Conservation (phyloP, 2,888 invertebrate species). For the Melipona beecheii region DNA sequence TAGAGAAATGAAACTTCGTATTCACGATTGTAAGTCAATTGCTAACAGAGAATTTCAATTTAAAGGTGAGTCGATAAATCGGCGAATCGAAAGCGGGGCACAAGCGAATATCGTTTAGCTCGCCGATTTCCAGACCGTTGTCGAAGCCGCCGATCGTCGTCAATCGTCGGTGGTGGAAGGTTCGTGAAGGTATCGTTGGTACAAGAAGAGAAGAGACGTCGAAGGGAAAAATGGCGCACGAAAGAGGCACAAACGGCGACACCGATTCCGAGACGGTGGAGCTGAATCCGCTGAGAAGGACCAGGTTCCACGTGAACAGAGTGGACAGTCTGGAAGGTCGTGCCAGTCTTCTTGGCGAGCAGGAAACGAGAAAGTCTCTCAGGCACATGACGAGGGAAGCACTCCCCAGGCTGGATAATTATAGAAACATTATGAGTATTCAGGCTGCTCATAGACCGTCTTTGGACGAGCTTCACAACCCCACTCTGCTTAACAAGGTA, state of each 20-base stretch:
- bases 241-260: slow-evolving; percentile 75
- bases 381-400: slow-evolving; percentile 93
- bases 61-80: slow-evolving; percentile 42
- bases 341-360: slow-evolving; percentile 81
- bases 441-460: slow-evolving; percentile 95
- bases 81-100: slow-evolving; percentile 13
- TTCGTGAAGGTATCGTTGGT: neutral
- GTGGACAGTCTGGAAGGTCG: slow-evolving; percentile 85
- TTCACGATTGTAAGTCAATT: slow-evolving; percentile 17
- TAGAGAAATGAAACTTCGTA: too few species aligned
- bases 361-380: slow-evolving; percentile 80
- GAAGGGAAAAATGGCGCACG: slow-evolving; percentile 76
- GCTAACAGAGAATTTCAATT: slow-evolving; percentile 39
- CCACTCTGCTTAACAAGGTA: slow-evolving; percentile 92
- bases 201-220: neutral
- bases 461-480: slow-evolving; percentile 94
- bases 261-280: slow-evolving; percentile 81
- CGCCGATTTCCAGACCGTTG: neutral
- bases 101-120: neutral
- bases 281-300: slow-evolving; percentile 83
- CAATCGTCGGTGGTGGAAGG: neutral
- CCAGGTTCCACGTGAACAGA: slow-evolving; percentile 87
- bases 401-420: slow-evolving; percentile 94
- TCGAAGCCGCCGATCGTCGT: neutral
- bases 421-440: slow-evolving; percentile 94